phyloP scores from a whole-genome alignment of 2,888 invertebrate genomes.

The Parnassius glacialis region DNA sequence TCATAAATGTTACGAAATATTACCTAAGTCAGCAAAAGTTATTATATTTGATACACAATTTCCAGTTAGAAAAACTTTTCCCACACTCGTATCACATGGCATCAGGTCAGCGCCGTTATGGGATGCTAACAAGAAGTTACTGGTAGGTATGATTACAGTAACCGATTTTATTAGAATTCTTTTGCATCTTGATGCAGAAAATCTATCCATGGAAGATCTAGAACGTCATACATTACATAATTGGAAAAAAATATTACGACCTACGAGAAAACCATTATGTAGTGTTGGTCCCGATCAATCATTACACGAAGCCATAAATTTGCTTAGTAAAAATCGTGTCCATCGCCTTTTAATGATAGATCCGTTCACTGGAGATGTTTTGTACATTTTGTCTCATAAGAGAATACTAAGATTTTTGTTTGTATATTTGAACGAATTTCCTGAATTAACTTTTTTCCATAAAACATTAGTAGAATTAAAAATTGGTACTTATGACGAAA shows the following conservation, averaged over 20 bases:
- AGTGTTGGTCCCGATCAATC: conserved; percentile 70
- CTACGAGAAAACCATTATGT: conserved; percentile 65
- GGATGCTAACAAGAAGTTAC: conserved; percentile 69
- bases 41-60: conserved; percentile 77
- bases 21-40: conserved; percentile 76
- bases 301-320: conserved; percentile 72
- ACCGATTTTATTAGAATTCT: conserved; percentile 75
- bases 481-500: conserved; percentile 71
- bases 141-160: conserved; percentile 75
- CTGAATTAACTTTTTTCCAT: conserved; percentile 73
- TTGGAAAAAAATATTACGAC: conserved; percentile 70
- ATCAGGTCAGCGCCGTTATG: conserved; percentile 74
- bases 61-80: conserved; percentile 72
- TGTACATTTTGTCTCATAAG: conserved; percentile 73
- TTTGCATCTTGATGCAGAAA: conserved; percentile 64
- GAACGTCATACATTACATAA: conserved; percentile 71
- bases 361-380: conserved; percentile 64
- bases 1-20: conserved; percentile 75
- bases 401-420: conserved; percentile 73
- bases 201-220: conserved; percentile 68
- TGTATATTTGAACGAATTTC: conserved; percentile 75
- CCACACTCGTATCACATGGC: conserved; percentile 72
- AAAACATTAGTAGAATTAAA: conserved; percentile 67
- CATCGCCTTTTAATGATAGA: conserved; percentile 72
- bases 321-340: conserved; percentile 66